Base-by-base conservation (phyloP, 1,140 invertebrate genomes). In the Dysdera silvatica region DNA sequence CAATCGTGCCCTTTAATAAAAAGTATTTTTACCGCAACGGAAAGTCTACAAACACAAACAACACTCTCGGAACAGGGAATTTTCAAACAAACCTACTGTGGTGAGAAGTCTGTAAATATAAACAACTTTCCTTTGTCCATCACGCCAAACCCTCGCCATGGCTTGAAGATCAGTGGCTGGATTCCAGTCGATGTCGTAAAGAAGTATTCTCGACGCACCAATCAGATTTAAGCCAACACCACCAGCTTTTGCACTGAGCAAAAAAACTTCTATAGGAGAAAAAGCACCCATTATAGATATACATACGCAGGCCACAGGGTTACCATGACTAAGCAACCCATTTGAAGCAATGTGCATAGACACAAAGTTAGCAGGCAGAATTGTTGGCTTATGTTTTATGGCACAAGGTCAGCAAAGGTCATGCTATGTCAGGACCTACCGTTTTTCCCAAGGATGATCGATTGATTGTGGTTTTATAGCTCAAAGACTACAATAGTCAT, bases 161-260 rank as follows among this genome's bases (percentile, higher is more conserved):
- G 96, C 96, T 76, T 99, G 96, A 64, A 98, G 95, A 78, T 99
- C 96, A 77, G 98, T 99, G 0, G 95, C 95, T 48, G 95, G 95
- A 82, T 99, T 99, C 96, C 95, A 99, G 75, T 98, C 95, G 0
- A 95, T 95, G 82, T 99, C 95, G 75, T 98, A 99, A 94, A 99
- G 97, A 3, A 99, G 88, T 29, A 98, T 76, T 35, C 95, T 82
- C 78, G 90, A 93, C 5, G 90, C 91, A 32, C 91, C 90, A 70
- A 94, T 91, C 62, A 94, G 80, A 82, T 94, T 94, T 18, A 94
- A 79, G 18, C 91, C 91, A 78, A 88, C 90, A 35, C 96, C 96
- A 18, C 96, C 96, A 45, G 96, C 96, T 55, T 99, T 99, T 31
- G 93, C 96, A 75, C 95, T 98, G 43, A 99, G 78, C 89, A 99